phyloP scores from a whole-genome alignment of 1,140 invertebrate genomes.

The Leptoteleia sp. region DNA sequence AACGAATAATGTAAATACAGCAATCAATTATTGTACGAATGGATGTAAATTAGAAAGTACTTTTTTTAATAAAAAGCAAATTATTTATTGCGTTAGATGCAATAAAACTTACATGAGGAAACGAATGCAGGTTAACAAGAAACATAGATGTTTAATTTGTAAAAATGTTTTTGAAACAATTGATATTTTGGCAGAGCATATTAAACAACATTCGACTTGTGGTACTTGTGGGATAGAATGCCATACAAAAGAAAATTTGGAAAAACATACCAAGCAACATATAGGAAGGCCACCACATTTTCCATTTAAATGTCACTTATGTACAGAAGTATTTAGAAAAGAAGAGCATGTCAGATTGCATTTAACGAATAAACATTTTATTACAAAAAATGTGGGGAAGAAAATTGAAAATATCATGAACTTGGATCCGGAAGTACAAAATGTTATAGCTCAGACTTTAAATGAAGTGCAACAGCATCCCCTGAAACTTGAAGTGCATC shows the following conservation, averaged over 20 bases:
- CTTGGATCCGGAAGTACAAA: constrained; percentile 24
- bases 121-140: constrained; percentile 8
- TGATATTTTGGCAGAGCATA: constrained; percentile 63
- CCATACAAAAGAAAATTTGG: constrained; percentile 62
- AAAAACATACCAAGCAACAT: constrained; percentile 70
- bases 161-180: constrained; percentile 51
- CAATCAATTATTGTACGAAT: constrained; percentile 4
- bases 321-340: constrained; percentile 68
- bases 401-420: constrained; percentile 8
- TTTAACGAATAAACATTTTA: constrained; percentile 54
- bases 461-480: constrained; percentile 49
- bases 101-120: constrained; percentile 38
- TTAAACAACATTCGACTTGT: constrained; percentile 71
- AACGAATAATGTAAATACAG: not conserved
- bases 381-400: constrained; percentile 29
- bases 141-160: constrained; percentile 60
- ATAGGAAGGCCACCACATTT: constrained; percentile 66
- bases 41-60: constrained; percentile 41
- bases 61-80: constrained; percentile 36
- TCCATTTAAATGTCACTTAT: constrained; percentile 74
- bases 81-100: constrained; percentile 40
- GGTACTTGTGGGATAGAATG: constrained; percentile 71
- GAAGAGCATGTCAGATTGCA: constrained; percentile 69
- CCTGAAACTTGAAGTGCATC: constrained; percentile 36
- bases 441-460: constrained; percentile 33